Evolutionary conservation across 2,888 invertebrate genomes (phyloP).

Genomic region (Archaeoteleia sp.): DNA sequence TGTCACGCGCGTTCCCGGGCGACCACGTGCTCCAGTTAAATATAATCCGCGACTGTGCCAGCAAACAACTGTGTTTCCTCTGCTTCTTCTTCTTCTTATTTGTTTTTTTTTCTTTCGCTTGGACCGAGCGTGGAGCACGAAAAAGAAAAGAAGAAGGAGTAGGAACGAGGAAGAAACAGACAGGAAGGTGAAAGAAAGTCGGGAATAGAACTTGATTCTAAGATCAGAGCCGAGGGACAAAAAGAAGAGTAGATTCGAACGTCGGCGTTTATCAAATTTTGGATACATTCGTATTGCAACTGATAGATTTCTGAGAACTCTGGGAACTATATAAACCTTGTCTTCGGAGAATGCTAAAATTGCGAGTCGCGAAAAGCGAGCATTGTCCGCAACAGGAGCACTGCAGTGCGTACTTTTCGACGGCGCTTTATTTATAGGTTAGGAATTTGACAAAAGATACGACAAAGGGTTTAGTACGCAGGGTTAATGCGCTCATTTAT

Average conservation of each 20-base stretch:
- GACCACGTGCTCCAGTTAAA: slow-evolving; percentile 71
- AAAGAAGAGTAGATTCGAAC: no score
- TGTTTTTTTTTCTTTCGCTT: slow-evolving; percentile 11
- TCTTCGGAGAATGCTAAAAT: slow-evolving; percentile 6
- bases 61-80: slow-evolving; percentile 27
- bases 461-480: slow-evolving; percentile 22
- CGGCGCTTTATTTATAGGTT: slow-evolving; percentile 32
- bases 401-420: slow-evolving; percentile 12
- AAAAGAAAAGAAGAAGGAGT: slow-evolving; percentile 10
- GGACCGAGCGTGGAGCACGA: slow-evolving; percentile 12
- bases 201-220: slow-evolving; percentile 9
- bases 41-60: slow-evolving; percentile 62
- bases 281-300: no score
- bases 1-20: slow-evolving; percentile 62
- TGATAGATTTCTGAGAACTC: no score
- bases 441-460: slow-evolving; percentile 23
- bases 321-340: no score
- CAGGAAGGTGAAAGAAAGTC: slow-evolving; percentile 13
- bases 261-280: no score
- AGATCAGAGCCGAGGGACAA: slow-evolving; percentile 1
- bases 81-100: slow-evolving; percentile 34
- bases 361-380: slow-evolving; percentile 7
- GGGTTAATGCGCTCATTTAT: slow-evolving; percentile 34
- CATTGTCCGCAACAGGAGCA: slow-evolving; percentile 16
- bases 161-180: slow-evolving; percentile 37